Base-by-base conservation (phyloP, 2,113 vertebrate genomes). In the Oreocharis arfaki region DNA sequence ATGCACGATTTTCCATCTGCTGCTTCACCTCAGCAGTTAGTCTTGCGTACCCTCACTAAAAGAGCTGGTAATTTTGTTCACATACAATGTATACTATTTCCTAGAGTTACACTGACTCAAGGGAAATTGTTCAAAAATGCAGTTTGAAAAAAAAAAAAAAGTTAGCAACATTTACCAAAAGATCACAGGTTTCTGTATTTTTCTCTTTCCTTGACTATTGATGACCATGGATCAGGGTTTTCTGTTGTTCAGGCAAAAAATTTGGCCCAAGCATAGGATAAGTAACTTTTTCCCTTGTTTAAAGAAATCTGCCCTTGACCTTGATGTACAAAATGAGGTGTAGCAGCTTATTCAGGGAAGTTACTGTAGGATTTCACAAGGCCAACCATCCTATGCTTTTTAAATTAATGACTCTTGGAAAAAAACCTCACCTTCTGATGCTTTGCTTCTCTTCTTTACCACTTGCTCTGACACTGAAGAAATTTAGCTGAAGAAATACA, bases 231-330 rank as follows among this genome's bases (percentile, higher is more conserved):
- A 10, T 68, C 16, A 61, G 13, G 33, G 3, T 26, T 88, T 33
- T 86, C 17, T 76, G 27, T 4, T 23, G 10, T 46, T 61, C 33
- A 64, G 35, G 19, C 6, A 71, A 33, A 90, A 81, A 18, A 39
- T 37, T 7, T 46, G 21, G 1, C 10, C 6, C 30, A 32, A 26
- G 22, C 10, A 55, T 0, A 2, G 11, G 18, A 1, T 28, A 11
- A 47, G 3, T 26, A 30, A 23, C 18, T 27, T 50, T 65, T 16
- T 24, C 6, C 15, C 2, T 21, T 73, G 5, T 87, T 90, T 57
- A 37, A 57, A 78, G 10, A 88, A 44, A 55, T 27, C 11, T 77
- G 4, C 37, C 13, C 53, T 65, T 50, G 47, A 10, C 27, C n/a
- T 88, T 35, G 17, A 10, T 28, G 2, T n/a, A 26, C 49, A 82